Conservation (phyloP, 2,888 invertebrate genomes). For the Tipula vernalis region DNA sequence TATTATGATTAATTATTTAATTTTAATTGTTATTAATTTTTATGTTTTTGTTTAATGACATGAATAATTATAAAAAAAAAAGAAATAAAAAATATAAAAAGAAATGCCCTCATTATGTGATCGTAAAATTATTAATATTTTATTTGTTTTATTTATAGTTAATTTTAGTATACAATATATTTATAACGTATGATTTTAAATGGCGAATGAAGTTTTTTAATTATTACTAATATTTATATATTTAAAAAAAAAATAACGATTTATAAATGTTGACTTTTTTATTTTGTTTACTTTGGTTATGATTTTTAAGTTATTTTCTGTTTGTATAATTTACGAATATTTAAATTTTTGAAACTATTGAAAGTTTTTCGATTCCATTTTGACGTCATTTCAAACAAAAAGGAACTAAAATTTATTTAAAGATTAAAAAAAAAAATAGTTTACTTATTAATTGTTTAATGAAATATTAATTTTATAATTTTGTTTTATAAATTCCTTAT, state of each 20-base stretch:
- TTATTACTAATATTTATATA: background rate
- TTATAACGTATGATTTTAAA: background rate
- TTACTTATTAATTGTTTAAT: background rate
- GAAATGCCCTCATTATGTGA: conserved; percentile 4
- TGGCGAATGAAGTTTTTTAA: background rate
- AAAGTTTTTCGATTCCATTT: conserved; percentile 7
- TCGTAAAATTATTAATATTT: background rate
- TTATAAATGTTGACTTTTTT: background rate
- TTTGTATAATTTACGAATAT: background rate
- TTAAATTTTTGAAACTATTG: background rate
- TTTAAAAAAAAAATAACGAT: background rate
- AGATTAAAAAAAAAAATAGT: background rate
- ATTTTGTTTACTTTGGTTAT: background rate
- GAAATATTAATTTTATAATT: background rate
- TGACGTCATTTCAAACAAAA: conserved; percentile 7
- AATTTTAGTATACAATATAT: background rate
- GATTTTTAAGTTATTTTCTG: background rate
- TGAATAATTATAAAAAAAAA: background rate
- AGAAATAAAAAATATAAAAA: background rate
- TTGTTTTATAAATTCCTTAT: background rate
- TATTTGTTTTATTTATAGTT: background rate
- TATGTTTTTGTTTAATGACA: background rate
- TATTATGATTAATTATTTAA: background rate
- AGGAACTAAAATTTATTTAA: background rate
- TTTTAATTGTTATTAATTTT: background rate